Percentiles rank a stretch among this genome's conserved stretches.
phyloP scores from a whole-genome alignment of 2,888 invertebrate species.

The Trilocha varians region DNA sequence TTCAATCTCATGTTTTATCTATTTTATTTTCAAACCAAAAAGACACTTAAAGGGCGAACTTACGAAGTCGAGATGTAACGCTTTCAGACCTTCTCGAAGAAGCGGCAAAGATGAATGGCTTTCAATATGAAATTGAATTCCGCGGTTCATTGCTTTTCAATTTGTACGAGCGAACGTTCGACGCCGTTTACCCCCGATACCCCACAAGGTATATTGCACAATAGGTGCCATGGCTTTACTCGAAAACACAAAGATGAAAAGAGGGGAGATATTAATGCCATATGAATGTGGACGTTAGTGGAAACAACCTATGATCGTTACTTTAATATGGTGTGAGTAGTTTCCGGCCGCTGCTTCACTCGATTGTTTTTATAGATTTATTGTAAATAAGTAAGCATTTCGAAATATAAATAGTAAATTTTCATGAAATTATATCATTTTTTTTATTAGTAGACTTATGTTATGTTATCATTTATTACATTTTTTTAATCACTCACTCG shows the following conservation, averaged over 20 bases:
- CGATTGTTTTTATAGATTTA: no score
- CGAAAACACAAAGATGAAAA: slow-evolving; percentile 5
- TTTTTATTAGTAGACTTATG: no score
- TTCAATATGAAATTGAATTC: slow-evolving; percentile 81
- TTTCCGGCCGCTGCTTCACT: no score
- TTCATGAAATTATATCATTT: no score
- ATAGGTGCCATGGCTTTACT: slow-evolving; percentile 19
- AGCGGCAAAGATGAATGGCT: slow-evolving; percentile 74
- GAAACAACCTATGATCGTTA: background rate
- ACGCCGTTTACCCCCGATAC: slow-evolving; percentile 56
- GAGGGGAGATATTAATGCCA: background rate
- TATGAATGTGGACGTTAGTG: background rate
- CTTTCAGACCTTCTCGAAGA: slow-evolving; percentile 62
- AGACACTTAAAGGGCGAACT: background rate
- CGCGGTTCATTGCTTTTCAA: slow-evolving; percentile 78
- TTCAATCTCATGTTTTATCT: no score
- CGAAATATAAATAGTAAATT: no score
- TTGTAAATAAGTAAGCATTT: no score
- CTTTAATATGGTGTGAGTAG: no score
- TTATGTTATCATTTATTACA: no score
- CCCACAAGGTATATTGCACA: slow-evolving; percentile 44
- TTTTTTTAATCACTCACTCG: no score
- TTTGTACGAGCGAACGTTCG: slow-evolving; percentile 68
- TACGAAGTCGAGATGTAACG: slow-evolving; percentile 63
- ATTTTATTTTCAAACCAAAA: background rate